phyloP scores from a whole-genome alignment of 2,888 invertebrate genomes.

The Eledona agricola region DNA sequence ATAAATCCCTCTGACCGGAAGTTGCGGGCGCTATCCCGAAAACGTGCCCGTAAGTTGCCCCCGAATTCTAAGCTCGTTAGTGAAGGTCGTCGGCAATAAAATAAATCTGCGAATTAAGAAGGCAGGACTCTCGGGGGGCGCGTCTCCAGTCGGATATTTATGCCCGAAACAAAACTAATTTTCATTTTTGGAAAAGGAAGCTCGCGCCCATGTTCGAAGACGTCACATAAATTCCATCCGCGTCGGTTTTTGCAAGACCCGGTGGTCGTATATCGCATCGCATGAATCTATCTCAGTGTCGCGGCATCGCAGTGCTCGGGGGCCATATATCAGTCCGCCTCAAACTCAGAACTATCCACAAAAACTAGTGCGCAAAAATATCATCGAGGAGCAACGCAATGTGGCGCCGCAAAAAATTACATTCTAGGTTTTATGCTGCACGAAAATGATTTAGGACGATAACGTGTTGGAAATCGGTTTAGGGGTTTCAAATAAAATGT shows the following conservation, averaged over 20 bases:
- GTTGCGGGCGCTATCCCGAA: conserved; percentile 11
- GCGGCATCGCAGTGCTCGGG: conserved; percentile 50
- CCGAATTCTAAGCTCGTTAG: conserved; percentile 24
- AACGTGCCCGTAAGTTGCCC: conserved; percentile 21
- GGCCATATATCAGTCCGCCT: conserved; percentile 56
- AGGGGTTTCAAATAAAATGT: conserved; percentile 27
- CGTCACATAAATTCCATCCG: conserved; percentile 50
- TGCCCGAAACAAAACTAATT: conserved; percentile 31
- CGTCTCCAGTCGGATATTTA: conserved; percentile 14
- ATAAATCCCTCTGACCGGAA: conserved; percentile 25
- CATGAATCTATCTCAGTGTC: conserved; percentile 59
- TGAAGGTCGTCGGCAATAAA: conserved; percentile 20
- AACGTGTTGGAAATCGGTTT: conserved; percentile 35
- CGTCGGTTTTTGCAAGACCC: conserved; percentile 48
- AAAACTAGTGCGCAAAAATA: conserved; percentile 50
- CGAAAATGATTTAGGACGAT: conserved; percentile 39
- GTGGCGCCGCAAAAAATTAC: conserved; percentile 34
- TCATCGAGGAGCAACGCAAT: conserved; percentile 36
- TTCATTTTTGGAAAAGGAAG: conserved; percentile 25
- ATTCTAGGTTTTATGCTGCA: conserved; percentile 34
- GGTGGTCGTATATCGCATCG: conserved; percentile 49
- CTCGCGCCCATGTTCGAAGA: conserved; percentile 27
- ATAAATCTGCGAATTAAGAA: conserved; percentile 26
- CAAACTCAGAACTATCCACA: conserved; percentile 56
- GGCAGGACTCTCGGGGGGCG: conserved; percentile 14